Evolutionary conservation across 2,888 invertebrate genomes (phyloP), one percentile per base, ranked within the genome.

Genomic region (Nomada ferruginata): DNA sequence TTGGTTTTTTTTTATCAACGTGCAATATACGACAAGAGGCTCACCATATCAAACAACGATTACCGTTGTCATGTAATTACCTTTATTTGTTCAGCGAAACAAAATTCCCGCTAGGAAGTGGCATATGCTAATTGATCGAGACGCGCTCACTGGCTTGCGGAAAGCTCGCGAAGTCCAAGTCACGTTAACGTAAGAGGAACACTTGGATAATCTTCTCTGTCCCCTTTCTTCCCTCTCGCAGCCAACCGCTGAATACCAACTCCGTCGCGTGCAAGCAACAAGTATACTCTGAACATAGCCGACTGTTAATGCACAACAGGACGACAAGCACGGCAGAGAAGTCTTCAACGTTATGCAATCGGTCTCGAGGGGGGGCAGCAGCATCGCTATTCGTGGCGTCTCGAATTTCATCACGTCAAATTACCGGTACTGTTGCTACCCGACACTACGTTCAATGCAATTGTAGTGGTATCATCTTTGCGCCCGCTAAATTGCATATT

Each of bases 131-230:
- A 82, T 84, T 76, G 79, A 85, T 76, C 77, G 77, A 73, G 71
- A 86, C 85, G 85, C 84, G 76, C 82, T 84, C 87, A 82, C 79
- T 77, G 81, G 76, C 68, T 75, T 79, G 80, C 81, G 87, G 81
- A 78, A 79, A 82, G 79, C 81, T 87, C 79, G 79, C 71, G 78
- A 76, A 79, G 80, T 83, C 83, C 55, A 36, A 36, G 36, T 36
- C 50, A 73, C 76, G 86, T 68, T 80, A 69, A 73, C 75, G 86
- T 80, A 75, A 78, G 57, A 72, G 53, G 55, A 82, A 69, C 77
- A 76, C 74, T 85, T 66, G 20, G 73, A 63, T 71, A 72, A 26
- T 70, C 77, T 66, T 63, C 65, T 73, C 72, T 60, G 60, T 73
- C 68, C 69, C 76, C 81, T 81, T 75, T 73, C 66, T 71, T 77